Conservation (phyloP, 2,797 vertebrate species). For the Anabacerthia variegaticeps region DNA sequence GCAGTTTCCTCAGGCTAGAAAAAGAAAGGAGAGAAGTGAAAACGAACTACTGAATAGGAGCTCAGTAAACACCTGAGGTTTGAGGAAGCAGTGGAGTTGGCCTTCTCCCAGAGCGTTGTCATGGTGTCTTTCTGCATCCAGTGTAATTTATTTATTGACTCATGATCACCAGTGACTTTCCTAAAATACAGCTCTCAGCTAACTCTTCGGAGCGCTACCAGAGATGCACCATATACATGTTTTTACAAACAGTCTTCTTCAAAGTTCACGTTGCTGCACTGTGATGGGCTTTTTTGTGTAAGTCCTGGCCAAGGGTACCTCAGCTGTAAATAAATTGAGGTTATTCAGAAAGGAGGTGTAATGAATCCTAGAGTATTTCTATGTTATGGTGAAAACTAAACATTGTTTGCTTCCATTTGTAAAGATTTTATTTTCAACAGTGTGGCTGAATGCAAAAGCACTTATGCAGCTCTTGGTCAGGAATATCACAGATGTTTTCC, state of each 20-base stretch:
- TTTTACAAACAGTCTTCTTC: neutral
- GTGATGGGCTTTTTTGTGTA: neutral
- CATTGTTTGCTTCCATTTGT: neutral
- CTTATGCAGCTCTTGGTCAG: neutral
- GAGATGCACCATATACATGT: neutral
- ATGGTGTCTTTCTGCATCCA: neutral
- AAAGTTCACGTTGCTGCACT: neutral
- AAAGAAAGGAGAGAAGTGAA: neutral
- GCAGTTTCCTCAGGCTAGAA: neutral
- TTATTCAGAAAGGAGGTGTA: neutral
- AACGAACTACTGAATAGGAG: neutral
- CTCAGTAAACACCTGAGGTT: neutral
- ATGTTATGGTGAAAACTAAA: neutral
- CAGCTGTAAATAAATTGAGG: neutral
- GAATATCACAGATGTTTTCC: neutral
- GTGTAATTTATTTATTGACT: neutral
- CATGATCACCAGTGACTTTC: neutral
- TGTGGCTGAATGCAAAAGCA: neutral
- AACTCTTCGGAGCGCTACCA: neutral
- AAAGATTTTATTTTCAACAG: neutral
- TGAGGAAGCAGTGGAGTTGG: neutral
- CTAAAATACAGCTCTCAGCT: neutral
- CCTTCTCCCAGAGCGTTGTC: neutral
- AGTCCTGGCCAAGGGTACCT: neutral
- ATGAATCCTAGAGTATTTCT: neutral